A percentile compares a stretch with the other conserved stretches of the same genome.
Conservation (phyloP, 2,797 vertebrate genomes). For the Glyptemys insculpta region DNA sequence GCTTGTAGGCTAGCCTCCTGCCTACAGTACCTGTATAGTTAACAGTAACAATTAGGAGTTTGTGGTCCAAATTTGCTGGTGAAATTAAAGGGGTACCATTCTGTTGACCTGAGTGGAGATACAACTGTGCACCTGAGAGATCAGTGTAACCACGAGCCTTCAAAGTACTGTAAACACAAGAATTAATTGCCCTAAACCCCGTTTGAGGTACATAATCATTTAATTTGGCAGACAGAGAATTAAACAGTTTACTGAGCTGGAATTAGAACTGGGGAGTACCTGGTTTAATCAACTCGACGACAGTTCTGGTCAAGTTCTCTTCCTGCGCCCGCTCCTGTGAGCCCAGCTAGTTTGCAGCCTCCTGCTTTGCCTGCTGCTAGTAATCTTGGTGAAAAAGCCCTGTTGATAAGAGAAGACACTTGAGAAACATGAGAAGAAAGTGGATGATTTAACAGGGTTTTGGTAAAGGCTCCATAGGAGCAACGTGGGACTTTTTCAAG, state of each 20-base stretch:
- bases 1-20: rapidly evolving
- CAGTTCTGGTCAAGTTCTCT: not conserved
- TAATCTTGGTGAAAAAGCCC: not conserved
- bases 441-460: not conserved
- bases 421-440: rapidly evolving
- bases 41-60: not conserved
- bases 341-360: not conserved
- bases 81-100: not conserved
- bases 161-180: not conserved
- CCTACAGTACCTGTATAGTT: not conserved
- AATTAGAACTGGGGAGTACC: not conserved
- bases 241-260: not conserved
- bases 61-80: not conserved
- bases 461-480: not conserved
- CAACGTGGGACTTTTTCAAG: not conserved
- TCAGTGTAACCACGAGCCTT: not conserved
- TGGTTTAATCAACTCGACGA: not conserved
- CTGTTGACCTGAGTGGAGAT: not conserved
- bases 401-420: not conserved
- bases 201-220: not conserved
- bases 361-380: not conserved
- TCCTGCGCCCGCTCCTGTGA: not conserved
- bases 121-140: not conserved
- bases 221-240: not conserved
- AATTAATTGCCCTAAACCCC: not conserved